These are phyloP conservation scores for Temnothorax curvispinosus DNA, from an alignment of 1,140 invertebrate genomes.

Conservation along the genomic window DNA sequence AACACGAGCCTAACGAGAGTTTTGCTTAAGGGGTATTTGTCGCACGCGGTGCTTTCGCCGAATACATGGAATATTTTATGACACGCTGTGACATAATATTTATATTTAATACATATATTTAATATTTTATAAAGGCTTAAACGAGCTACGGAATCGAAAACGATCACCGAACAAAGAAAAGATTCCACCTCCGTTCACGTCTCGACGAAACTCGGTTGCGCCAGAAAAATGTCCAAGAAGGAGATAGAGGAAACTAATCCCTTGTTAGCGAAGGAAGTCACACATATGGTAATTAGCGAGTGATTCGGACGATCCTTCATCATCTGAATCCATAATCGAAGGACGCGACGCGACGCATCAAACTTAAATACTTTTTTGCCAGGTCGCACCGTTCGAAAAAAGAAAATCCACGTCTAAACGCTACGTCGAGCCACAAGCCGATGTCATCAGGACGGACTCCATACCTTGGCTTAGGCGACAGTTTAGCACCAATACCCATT, in stretches of 20 bases:
- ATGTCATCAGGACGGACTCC: constrained; percentile 79
- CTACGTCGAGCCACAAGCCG: constrained; percentile 66
- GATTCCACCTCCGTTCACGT: constrained; percentile 59
- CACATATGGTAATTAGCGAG: constrained; percentile 63
- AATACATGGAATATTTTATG: too few relatives aligned
- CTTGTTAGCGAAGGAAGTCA: constrained; percentile 73
- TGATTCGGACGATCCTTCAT: neutral
- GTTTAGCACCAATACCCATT: constrained; percentile 88
- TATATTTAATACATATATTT: constrained; percentile 4
- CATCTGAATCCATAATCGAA: too few relatives aligned
- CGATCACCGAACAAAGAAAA: constrained; percentile 20
- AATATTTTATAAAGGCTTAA: constrained; percentile 75
- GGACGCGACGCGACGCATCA: neutral
- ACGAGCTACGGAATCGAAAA: constrained; percentile 74
- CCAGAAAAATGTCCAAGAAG: constrained; percentile 75
- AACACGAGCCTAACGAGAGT: too few relatives aligned
- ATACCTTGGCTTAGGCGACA: constrained; percentile 87
- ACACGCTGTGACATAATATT: too few relatives aligned
- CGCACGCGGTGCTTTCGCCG: too few relatives aligned
- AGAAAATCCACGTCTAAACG: constrained; percentile 73
- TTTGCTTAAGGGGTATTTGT: too few relatives aligned
- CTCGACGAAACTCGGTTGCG: constrained; percentile 69
- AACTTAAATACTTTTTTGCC: constrained; percentile 17
- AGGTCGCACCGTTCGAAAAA: constrained; percentile 73
- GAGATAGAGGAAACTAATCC: constrained; percentile 78